Percentiles rank a stretch among this genome's conserved stretches.
Conservation (phyloP, 37 sponge, comb jelly and placozoan species). For the Hormiphora californensis region DNA sequence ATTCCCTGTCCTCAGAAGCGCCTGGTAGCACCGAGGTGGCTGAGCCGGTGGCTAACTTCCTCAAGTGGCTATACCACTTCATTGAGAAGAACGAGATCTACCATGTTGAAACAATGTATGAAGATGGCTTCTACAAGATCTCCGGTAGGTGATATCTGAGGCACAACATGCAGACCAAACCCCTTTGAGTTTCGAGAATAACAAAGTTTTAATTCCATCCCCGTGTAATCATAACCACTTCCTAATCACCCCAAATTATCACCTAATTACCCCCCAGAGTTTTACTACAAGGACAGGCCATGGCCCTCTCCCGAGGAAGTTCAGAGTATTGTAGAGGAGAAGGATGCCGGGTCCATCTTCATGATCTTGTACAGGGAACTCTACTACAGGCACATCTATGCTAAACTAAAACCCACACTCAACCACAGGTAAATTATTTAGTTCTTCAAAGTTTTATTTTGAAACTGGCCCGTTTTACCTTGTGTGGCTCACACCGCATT, state of each 20-base stretch:
- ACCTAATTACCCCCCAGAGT: not conserved
- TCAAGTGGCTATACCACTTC: conserved; percentile 50
- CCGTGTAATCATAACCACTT: no score
- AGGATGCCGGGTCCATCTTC: conserved; percentile 57
- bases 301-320: conserved; percentile 44
- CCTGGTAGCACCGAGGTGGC: no score
- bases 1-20: no score
- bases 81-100: conserved; percentile 47
- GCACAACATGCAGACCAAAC: no score
- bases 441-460: no score
- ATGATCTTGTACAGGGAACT: conserved; percentile 81
- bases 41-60: conserved; percentile 44
- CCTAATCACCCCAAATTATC: no score
- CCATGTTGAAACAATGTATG: conserved; percentile 51
- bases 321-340: conserved; percentile 24
- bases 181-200: no score
- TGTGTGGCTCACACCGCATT: no score
- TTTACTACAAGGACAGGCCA: conserved; percentile 34
- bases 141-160: not conserved
- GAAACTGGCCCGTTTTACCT: no score
- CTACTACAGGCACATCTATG: conserved; percentile 91
- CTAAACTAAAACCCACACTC: conserved; percentile 67
- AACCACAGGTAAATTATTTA: conserved; percentile 48
- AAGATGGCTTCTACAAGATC: conserved; percentile 51
- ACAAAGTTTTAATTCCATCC: no score